These are phyloP conservation scores for Siniperca knerii DNA, from an alignment of 2,113 vertebrate species.

Conservation along the genomic window DNA sequence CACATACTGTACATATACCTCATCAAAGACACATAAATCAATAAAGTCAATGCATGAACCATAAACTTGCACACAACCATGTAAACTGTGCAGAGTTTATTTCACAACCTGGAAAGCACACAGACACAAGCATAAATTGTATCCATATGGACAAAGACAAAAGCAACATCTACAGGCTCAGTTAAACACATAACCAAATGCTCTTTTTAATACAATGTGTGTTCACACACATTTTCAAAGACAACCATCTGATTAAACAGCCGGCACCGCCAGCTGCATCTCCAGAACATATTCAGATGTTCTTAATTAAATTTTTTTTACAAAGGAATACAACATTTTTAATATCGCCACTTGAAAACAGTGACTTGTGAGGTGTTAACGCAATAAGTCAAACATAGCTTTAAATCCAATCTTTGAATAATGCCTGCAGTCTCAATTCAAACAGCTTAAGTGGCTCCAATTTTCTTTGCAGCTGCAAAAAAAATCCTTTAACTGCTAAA, in stretches of 20 bases:
- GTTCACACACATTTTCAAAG: constrained; percentile 31
- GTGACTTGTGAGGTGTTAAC: constrained; percentile 30
- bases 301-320: constrained; percentile 47
- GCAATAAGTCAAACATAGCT: constrained; percentile 26
- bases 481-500: neutral
- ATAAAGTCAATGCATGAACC: constrained; percentile 35
- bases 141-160: constrained; percentile 56
- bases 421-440: constrained; percentile 27
- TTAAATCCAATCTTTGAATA: constrained; percentile 55
- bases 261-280: constrained; percentile 33
- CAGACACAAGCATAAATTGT: constrained; percentile 34
- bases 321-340: constrained; percentile 33
- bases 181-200: constrained; percentile 51
- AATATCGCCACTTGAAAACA: constrained; percentile 39
- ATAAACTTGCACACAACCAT: constrained; percentile 27
- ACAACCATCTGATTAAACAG: constrained; percentile 49
- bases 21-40: constrained; percentile 46
- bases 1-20: constrained; percentile 21
- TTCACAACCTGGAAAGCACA: constrained; percentile 1
- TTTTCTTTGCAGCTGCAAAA: constrained; percentile 41
- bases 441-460: constrained; percentile 41
- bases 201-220: constrained; percentile 26
- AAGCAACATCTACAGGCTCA: constrained; percentile 45
- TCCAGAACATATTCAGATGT: constrained; percentile 30
- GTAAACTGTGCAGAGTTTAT: constrained; percentile 23